Conservation (phyloP, 2,797 vertebrate species). For the Gobio occitaniae region DNA sequence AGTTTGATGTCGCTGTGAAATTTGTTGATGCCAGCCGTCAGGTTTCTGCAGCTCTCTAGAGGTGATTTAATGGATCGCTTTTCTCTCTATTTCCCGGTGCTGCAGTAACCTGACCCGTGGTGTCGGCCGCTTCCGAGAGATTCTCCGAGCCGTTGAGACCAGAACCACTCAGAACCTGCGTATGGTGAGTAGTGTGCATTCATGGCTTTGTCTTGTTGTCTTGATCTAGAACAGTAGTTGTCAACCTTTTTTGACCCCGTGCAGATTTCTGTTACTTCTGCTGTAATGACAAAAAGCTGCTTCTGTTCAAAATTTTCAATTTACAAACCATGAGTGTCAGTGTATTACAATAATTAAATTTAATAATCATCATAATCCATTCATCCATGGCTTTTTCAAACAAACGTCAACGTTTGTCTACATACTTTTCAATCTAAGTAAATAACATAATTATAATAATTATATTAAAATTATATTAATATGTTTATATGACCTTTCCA, state of each 20-base stretch:
- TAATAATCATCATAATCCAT: too few species aligned
- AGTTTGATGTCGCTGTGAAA: slow-evolving; percentile 10
- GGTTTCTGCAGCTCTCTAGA: background rate
- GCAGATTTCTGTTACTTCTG: background rate
- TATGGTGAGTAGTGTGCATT: slow-evolving; percentile 81
- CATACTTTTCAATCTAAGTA: too few species aligned
- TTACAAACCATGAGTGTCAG: background rate
- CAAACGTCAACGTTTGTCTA: too few species aligned
- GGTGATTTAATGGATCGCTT: slow-evolving; percentile 6
- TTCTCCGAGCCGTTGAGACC: slow-evolving; percentile 94
- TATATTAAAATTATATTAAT: background rate
- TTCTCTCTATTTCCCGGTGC: slow-evolving; percentile 38
- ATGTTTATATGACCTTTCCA: background rate
- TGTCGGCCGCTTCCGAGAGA: slow-evolving; percentile 95
- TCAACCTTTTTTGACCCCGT: background rate
- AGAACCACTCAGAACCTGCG: slow-evolving; percentile 98
- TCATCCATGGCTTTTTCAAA: too few species aligned
- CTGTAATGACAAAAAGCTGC: background rate
- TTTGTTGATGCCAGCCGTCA: slow-evolving; percentile 19
- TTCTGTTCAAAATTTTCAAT: background rate
- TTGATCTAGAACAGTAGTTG: background rate
- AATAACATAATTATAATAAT: background rate
- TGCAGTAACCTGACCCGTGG: slow-evolving; percentile 94
- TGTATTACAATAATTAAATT: background rate
- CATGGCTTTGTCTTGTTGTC: slow-evolving; percentile 14